Evolutionary conservation across 2,113 vertebrate species (phyloP), one percentile per base, ranked within the genome.

Genomic region (Nematolebias whitei): DNA sequence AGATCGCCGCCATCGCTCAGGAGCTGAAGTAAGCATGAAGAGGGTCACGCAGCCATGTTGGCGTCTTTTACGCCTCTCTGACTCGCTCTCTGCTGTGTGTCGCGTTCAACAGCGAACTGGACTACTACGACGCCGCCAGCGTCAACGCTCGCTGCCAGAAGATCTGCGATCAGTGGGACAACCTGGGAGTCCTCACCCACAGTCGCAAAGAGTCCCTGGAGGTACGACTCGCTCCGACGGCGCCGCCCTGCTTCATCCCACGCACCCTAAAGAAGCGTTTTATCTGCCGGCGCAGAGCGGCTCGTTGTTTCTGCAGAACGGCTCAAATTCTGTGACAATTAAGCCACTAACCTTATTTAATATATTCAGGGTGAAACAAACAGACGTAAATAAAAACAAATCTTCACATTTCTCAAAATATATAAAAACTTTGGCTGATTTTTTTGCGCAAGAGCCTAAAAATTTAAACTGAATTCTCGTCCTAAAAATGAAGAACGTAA

Each of bases 121-220:
- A 98, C 75, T 98, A 98, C 79, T 96, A 97, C 0, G 96, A 98
- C 79, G 95, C 96, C 0, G 95, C 94, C 67, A 96, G 88, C 0
- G 96, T 98, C 38, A 98, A 98, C 26, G 80, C 93, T 0, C 95
- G 96, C 55, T 98, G 96, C 89, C 95, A 97, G 93, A 95, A 94
- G 87, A 98, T 98, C 92, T 97, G 96, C 0, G 95, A 97, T 61
- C 96, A 97, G 85, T 98, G 96, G 96, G 96, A 98, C 1, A 43
- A 71, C 0, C 91, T 98, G 41, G 96, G 96, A 1, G 84, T 93
- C 0, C 85, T 98, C 44, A 98, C 96, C 49, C 95, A 95, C 69
- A 94, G 81, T 13, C 92, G 96, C 76, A 91, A 96, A 10, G 94
- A 96, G 3, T 94, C 95, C 0, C 89, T 98, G 16, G 95, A 98